phyloP scores from a whole-genome alignment of 2,888 invertebrate genomes.

The Seira sanloemensis region DNA sequence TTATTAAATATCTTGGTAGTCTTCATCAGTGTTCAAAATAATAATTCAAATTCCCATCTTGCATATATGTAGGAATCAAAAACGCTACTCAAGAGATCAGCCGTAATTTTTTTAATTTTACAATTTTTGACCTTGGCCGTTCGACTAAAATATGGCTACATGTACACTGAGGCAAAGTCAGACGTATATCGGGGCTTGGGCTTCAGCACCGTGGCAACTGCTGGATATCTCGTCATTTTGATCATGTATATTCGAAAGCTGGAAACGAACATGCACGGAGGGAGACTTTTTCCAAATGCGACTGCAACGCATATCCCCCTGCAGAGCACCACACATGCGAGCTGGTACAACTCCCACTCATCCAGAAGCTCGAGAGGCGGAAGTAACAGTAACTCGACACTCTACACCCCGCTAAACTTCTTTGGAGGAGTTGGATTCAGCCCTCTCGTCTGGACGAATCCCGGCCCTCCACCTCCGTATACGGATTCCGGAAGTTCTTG shows the following conservation, averaged over 20 bases:
- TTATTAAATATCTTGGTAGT: not conserved
- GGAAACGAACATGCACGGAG: conserved; percentile 35
- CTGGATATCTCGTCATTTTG: conserved; percentile 60
- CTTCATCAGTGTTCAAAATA: not conserved
- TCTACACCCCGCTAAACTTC: conserved; percentile 57
- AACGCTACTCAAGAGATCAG: conserved; percentile 57
- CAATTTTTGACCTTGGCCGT: conserved; percentile 58
- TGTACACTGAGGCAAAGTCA: conserved; percentile 28
- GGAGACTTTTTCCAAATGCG: conserved; percentile 26
- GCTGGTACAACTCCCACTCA: conserved; percentile 52
- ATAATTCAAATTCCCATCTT: no score
- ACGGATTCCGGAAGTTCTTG: conserved; percentile 39
- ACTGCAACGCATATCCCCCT: conserved; percentile 55
- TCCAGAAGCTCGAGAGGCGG: conserved; percentile 25
- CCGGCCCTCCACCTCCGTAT: conserved; percentile 57
- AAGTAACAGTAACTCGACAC: conserved; percentile 9
- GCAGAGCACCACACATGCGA: conserved; percentile 51
- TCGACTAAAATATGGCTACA: conserved; percentile 55
- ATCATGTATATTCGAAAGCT: conserved; percentile 52
- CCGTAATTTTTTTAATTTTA: conserved; percentile 56
- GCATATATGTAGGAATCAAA: conserved; percentile 68
- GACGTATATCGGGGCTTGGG: conserved; percentile 40
- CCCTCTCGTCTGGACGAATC: conserved; percentile 56
- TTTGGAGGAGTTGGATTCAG: conserved; percentile 56
- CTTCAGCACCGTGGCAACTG: conserved; percentile 39